Evolutionary conservation across 2,888 invertebrate species (phyloP).

Genomic region (Torymus texanus): DNA sequence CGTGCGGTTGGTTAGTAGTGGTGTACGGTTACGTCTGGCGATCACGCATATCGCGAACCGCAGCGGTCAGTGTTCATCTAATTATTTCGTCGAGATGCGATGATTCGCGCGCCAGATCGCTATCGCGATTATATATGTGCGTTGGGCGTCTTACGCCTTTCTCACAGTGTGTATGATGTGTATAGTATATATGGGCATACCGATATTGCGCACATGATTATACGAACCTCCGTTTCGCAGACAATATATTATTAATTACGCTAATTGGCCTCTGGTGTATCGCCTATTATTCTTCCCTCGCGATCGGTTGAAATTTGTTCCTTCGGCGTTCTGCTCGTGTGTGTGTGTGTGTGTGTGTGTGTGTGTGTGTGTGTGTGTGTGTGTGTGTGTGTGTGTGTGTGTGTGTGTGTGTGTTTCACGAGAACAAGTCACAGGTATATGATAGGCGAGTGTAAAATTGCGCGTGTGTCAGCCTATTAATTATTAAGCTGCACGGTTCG

Average conservation of each 20-base stretch:
- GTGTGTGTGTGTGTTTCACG: not conserved
- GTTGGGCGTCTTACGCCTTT: not conserved
- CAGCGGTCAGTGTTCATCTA: constrained; percentile 42
- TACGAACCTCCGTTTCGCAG: constrained; percentile 8
- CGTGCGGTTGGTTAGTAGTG: constrained; percentile 9
- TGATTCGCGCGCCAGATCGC: constrained; percentile 29
- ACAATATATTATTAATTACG: constrained; percentile 47
- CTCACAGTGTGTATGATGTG: no score
- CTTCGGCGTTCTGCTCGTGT: not conserved
- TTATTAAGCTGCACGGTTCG: constrained; percentile 19
- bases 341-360: not conserved
- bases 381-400: not conserved
- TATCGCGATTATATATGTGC: constrained; percentile 22
- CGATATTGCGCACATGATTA: no score
- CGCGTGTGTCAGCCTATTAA: constrained; percentile 30
- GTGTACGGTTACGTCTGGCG: constrained; percentile 55
- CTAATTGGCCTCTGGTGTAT: constrained; percentile 41
- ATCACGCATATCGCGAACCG: constrained; percentile 49
- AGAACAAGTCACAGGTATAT: constrained; percentile 1
- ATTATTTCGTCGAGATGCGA: constrained; percentile 57
- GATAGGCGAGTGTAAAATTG: constrained; percentile 17
- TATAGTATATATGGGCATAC: no score
- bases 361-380: not conserved
- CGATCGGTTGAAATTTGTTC: constrained; percentile 18
- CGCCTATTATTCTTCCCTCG: constrained; percentile 34